Evolutionary conservation across 2,113 vertebrate genomes (phyloP), one percentile per base, ranked within the genome.

Genomic region (Jacana jacana): DNA sequence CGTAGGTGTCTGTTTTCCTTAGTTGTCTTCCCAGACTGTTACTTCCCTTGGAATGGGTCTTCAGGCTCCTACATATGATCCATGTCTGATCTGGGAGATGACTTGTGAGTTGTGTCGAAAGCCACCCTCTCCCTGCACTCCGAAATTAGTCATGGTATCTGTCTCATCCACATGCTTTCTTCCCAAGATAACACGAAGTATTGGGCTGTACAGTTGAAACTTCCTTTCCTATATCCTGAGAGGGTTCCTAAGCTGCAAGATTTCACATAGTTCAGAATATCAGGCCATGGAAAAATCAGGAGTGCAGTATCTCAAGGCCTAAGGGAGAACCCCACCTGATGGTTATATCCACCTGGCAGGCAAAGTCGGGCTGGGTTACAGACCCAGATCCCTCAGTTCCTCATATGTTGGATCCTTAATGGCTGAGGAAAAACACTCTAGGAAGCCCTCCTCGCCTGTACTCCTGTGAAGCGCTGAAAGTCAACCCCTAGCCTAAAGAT

Each of bases 61-160:
- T 76, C 79, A 86, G 66, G 22, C 16, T 89, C 49, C 71, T 44
- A 2, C 22, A 17, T 7, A 17, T 66, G 10, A 10, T 54, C 60
- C 0, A 0, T 91, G 19, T 16, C 5, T 89, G 55, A 54, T 63
- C 17, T 44, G 48, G 57, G 33, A 68, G 0, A 6, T 31, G 5
- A 54, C 13, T 79, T 89, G 24, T 52, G 48, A 95, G 48, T 3
- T 48, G 35, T 31, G 18, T 61, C 39, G 70, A 91, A 86, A 90
- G 10, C 7, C 13, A 63, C 10, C 13, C 5, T 64, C 61, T 52
- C 24, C 4, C 20, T 55, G 33, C 23, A 8, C 52, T 82, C 44
- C 61, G 55, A 60, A 89, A 72, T 17, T 39, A 55, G 7, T 17
- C n/a, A 73, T 15, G 14, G 7, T 66, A 39, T 42, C 23, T 73